phyloP scores from a whole-genome alignment of 2,113 vertebrate genomes.

The Pagrus major region DNA sequence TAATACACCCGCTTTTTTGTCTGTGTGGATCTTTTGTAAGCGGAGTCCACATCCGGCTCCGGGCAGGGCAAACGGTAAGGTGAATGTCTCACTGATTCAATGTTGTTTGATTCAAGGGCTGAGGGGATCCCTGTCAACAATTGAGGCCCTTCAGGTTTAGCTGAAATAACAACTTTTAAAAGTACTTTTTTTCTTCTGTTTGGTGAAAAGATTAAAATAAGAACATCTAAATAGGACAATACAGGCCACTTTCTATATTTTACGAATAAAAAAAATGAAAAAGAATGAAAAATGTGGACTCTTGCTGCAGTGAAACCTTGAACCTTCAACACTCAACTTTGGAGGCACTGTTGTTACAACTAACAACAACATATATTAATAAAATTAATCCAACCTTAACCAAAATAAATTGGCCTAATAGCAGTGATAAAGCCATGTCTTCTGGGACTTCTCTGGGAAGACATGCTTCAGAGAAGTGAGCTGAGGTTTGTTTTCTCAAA shows the following conservation, averaged over 20 bases:
- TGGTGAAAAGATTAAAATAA: neutral
- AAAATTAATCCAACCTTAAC: neutral
- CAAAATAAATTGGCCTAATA: neutral
- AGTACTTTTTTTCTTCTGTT: no score
- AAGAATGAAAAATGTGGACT: neutral
- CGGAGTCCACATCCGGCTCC: neutral
- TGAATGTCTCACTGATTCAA: neutral
- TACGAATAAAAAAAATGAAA: no score
- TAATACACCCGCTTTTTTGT: neutral
- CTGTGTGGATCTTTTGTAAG: neutral
- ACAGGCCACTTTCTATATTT: neutral
- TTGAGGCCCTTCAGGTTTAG: neutral
- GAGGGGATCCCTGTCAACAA: neutral
- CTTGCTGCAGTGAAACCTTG: neutral
- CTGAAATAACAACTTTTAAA: neutral
- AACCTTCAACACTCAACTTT: neutral
- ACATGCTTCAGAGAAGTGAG: neutral
- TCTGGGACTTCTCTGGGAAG: neutral
- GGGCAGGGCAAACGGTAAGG: neutral
- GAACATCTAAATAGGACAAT: neutral
- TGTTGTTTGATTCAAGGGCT: neutral
- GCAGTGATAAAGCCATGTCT: neutral
- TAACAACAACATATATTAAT: neutral
- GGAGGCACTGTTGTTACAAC: neutral
- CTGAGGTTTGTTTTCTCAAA: neutral